Conservation (phyloP, 1,140 invertebrate species). For the Eufriesea mexicana region DNA sequence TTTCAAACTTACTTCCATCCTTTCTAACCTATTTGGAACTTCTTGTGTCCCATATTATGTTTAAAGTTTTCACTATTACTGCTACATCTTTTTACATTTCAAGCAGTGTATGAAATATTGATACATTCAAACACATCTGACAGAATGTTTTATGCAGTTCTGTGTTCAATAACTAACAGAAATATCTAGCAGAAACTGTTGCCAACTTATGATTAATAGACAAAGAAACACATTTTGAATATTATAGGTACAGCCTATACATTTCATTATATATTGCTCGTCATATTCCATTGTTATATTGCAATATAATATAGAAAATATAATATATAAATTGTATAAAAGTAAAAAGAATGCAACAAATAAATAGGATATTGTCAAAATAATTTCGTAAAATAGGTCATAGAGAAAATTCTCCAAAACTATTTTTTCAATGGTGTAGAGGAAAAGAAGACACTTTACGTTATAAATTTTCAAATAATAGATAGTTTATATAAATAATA, state of each 20-base stretch:
- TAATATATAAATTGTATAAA: neutral
- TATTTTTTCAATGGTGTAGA: too few species aligned
- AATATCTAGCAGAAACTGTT: conserved; percentile 15
- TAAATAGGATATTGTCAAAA: neutral
- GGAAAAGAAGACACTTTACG: neutral
- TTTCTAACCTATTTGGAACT: conserved; percentile 50
- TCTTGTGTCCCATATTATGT: neutral
- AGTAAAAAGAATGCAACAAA: neutral
- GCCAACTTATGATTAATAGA: conserved; percentile 8
- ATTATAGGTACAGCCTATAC: too few species aligned
- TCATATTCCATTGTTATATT: neutral
- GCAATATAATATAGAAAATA: neutral
- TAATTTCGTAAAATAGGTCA: neutral
- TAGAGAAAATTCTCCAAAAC: neutral
- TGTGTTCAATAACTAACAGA: neutral
- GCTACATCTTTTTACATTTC: neutral
- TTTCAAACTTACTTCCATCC: neutral
- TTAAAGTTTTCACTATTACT: neutral
- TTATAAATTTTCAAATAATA: neutral
- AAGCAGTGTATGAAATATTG: neutral
- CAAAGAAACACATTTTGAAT: neutral
- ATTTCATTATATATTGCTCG: too few species aligned
- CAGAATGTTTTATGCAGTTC: neutral
- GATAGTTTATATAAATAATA: neutral
- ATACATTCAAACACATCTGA: neutral